Evolutionary conservation across 1,140 invertebrate genomes (phyloP).

Genomic region (Marisa cornuarietis): DNA sequence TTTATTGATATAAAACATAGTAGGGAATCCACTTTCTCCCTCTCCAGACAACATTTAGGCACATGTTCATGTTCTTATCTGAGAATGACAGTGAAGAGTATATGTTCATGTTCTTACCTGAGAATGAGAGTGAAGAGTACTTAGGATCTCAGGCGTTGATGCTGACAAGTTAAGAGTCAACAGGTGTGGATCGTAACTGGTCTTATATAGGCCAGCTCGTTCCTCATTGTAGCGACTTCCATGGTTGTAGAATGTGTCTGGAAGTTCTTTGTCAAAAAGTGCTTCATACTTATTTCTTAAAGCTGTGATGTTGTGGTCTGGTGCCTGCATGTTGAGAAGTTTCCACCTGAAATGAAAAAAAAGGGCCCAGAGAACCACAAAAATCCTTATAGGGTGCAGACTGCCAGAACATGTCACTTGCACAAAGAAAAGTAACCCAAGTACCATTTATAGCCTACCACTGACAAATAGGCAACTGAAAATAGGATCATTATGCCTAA

Average conservation of each 20-base stretch:
- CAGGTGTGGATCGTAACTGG: constrained; percentile 57
- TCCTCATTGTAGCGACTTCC: constrained; percentile 62
- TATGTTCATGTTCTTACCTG: constrained; percentile 34
- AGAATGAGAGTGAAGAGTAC: constrained; percentile 53
- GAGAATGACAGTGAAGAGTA: constrained; percentile 49
- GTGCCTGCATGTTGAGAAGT: constrained; percentile 50
- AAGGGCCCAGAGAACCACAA: too few species aligned
- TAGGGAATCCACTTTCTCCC: too few species aligned
- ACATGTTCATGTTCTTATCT: constrained; percentile 24
- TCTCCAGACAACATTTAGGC: background rate
- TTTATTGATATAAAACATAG: too few species aligned
- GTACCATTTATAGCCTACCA: too few species aligned
- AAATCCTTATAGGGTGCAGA: too few species aligned
- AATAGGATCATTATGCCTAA: too few species aligned
- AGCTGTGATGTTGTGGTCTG: constrained; percentile 50
- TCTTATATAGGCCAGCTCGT: constrained; percentile 61
- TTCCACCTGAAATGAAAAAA: constrained; percentile 35
- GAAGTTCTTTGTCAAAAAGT: constrained; percentile 45
- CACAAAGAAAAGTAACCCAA: too few species aligned
- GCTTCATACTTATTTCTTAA: constrained; percentile 49
- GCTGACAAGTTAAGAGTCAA: constrained; percentile 52
- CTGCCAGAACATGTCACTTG: too few species aligned
- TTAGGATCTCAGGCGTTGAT: constrained; percentile 49
- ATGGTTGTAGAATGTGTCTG: constrained; percentile 57
- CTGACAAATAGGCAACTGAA: too few species aligned